Percentiles rank a stretch among this genome's conserved stretches.
These are phyloP conservation scores for Eubasilissa splendida DNA, from an alignment of 2,888 invertebrate species.

Conservation along the genomic window DNA sequence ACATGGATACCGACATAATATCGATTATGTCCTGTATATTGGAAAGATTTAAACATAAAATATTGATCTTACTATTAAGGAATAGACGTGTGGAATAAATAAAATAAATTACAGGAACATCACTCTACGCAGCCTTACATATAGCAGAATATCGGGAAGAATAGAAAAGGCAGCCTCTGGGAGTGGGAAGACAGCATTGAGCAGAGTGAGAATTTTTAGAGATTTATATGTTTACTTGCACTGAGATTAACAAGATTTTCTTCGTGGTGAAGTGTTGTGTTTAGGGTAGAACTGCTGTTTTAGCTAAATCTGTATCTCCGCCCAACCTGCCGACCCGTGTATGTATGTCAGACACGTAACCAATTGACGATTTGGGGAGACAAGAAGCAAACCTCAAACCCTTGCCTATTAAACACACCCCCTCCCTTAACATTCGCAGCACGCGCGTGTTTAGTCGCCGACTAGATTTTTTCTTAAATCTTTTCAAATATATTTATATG, in stretches of 20 bases:
- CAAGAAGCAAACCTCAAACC: conserved; percentile 25
- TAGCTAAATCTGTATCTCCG: conserved; percentile 1
- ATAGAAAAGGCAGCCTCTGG: too few species aligned
- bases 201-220: too few species aligned
- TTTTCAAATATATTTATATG: not conserved
- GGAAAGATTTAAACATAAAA: too few species aligned
- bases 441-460: not conserved
- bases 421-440: conserved; percentile 1
- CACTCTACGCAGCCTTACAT: too few species aligned
- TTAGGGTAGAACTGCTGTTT: not conserved
- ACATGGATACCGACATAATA: too few species aligned
- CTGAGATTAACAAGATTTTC: not conserved
- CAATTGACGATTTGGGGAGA: conserved; percentile 32
- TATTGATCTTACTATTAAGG: too few species aligned
- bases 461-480: too few species aligned
- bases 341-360: conserved; percentile 27
- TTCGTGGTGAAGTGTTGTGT: not conserved
- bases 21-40: too few species aligned
- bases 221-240: not conserved
- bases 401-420: not conserved
- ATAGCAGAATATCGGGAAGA: too few species aligned
- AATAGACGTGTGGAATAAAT: too few species aligned
- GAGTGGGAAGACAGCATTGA: too few species aligned
- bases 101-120: too few species aligned
- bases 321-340: not conserved